Evolutionary conservation across 2,888 invertebrate genomes (phyloP).

Genomic region (Ormyrus nitidulus): DNA sequence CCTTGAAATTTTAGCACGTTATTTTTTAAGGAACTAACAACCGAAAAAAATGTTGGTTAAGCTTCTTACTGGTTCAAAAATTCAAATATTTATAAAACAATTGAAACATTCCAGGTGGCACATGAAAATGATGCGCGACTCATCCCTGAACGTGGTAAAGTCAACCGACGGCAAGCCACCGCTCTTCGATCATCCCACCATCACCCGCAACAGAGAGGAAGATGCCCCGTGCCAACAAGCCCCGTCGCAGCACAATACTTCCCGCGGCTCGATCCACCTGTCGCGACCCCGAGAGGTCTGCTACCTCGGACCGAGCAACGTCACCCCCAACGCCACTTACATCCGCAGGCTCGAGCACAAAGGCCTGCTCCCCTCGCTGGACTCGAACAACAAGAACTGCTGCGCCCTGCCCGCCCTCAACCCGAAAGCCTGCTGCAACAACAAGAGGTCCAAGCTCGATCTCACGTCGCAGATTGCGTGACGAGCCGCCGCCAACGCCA

Average conservation of each 20-base stretch:
- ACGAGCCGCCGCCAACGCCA: conserved; percentile 10
- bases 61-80: too few species aligned
- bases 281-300: conserved; percentile 60
- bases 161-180: conserved; percentile 21
- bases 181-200: conserved; percentile 35
- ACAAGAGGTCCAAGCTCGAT: conserved; percentile 45
- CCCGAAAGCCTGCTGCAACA: background rate
- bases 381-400: background rate
- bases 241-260: conserved; percentile 16
- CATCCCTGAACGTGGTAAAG: conserved; percentile 50
- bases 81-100: too few species aligned
- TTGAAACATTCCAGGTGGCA: conserved; percentile 65
- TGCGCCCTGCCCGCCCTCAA: conserved; percentile 33
- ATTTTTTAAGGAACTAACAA: too few species aligned
- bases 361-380: conserved; percentile 52
- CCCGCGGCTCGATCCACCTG: background rate
- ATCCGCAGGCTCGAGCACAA: conserved; percentile 65
- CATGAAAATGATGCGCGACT: conserved; percentile 65
- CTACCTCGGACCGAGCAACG: conserved; percentile 65
- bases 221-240: conserved; percentile 44
- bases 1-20: too few species aligned
- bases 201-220: conserved; percentile 34
- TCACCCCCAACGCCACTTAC: conserved; percentile 66
- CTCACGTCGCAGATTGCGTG: conserved; percentile 38
- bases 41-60: too few species aligned